Conservation (phyloP, 2,797 vertebrate species). For the Cryptoprocta ferox region DNA sequence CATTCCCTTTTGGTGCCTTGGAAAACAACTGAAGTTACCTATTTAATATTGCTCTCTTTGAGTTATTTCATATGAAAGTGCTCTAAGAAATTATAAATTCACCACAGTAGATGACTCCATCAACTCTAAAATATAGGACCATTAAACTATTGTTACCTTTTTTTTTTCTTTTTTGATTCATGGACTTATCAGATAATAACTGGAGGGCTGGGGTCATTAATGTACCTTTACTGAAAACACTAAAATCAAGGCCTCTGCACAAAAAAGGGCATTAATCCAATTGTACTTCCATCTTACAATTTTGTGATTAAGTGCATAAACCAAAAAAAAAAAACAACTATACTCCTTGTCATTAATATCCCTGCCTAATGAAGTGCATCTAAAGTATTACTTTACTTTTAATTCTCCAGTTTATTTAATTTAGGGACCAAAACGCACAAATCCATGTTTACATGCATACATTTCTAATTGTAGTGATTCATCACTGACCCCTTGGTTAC, state of each 20-base stretch:
- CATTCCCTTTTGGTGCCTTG: background rate
- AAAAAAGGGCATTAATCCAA: conserved; percentile 62
- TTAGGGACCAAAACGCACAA: background rate
- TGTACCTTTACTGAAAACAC: conserved; percentile 55
- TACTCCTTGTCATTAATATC: conserved; percentile 65
- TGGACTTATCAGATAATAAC: conserved; percentile 52
- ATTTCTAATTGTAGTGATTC: background rate
- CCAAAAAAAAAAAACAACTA: conserved; percentile 54
- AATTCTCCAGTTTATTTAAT: conserved; percentile 47
- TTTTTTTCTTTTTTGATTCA: conserved; percentile 60
- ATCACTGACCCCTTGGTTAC: background rate
- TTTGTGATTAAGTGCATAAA: conserved; percentile 65
- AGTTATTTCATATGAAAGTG: conserved; percentile 42
- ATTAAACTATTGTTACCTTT: conserved; percentile 60
- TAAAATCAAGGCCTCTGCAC: background rate
- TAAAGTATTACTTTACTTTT: conserved; percentile 56
- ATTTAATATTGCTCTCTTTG: background rate
- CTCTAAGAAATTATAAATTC: conserved; percentile 43
- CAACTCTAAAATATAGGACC: conserved; percentile 61
- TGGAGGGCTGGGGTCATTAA: conserved; percentile 57
- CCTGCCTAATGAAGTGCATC: conserved; percentile 70
- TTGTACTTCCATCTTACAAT: conserved; percentile 66
- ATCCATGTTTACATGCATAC: background rate
- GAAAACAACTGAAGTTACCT: conserved; percentile 7
- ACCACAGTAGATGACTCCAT: conserved; percentile 35